phyloP scores from a whole-genome alignment of 2,888 invertebrate genomes.

The Priocnemis perturbator region DNA sequence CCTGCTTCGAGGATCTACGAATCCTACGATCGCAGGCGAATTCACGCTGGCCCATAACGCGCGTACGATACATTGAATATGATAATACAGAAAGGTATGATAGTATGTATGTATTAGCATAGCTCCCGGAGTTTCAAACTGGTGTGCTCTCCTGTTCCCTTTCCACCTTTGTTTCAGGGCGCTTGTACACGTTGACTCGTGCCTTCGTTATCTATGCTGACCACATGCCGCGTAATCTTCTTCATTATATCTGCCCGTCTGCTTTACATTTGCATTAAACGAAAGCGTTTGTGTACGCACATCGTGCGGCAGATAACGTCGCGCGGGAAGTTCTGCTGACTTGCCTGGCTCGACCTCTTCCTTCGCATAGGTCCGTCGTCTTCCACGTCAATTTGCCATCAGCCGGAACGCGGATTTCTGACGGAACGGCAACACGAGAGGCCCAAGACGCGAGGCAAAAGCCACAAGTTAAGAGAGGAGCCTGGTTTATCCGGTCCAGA shows the following conservation, averaged over 20 bases:
- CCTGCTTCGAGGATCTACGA: neutral
- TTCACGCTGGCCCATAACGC: constrained; percentile 33
- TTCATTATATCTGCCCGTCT: constrained; percentile 66
- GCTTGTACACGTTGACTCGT: constrained; percentile 36
- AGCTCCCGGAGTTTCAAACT: constrained; percentile 19
- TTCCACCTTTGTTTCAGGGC: neutral
- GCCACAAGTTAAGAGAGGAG: too few relatives aligned
- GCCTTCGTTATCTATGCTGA: constrained; percentile 70
- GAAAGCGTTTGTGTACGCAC: constrained; percentile 67
- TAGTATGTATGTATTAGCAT: constrained; percentile 61
- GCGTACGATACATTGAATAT: constrained; percentile 49
- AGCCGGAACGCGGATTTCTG: too few relatives aligned
- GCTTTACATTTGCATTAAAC: constrained; percentile 69
- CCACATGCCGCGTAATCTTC: constrained; percentile 71
- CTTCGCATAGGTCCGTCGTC: too few relatives aligned
- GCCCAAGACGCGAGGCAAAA: too few relatives aligned
- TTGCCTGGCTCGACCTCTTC: constrained; percentile 1
- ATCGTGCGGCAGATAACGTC: constrained; percentile 49
- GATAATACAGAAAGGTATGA: constrained; percentile 65
- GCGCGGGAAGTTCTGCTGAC: constrained; percentile 35
- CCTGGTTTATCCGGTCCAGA: too few relatives aligned
- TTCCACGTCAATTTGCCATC: neutral
- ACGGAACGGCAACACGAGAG: too few relatives aligned
- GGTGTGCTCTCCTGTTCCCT: neutral
- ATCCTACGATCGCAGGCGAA: neutral